Conservation (phyloP, 2,888 invertebrate genomes). For the Therioaphis trifolii region DNA sequence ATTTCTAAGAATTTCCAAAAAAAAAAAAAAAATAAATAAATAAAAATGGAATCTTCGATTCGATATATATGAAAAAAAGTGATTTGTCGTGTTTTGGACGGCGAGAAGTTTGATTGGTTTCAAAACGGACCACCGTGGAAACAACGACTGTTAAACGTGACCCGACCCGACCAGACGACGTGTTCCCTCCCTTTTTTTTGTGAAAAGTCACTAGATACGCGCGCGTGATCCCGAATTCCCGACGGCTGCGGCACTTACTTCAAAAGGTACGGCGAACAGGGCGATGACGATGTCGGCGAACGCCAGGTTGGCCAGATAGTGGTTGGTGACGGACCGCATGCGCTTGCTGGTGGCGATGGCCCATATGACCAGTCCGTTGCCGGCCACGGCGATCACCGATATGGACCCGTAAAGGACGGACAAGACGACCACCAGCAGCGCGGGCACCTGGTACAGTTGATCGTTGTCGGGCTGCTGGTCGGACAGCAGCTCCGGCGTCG, state of each 20-base stretch:
- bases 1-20: no score
- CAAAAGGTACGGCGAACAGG: slow-evolving; percentile 86
- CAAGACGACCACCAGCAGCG: slow-evolving; percentile 78
- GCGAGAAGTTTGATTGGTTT: no score
- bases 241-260: slow-evolving; percentile 71
- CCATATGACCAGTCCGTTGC: slow-evolving; percentile 87
- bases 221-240: no score
- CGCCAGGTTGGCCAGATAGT: slow-evolving; percentile 87
- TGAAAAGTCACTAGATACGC: no score
- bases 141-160: no score
- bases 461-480: slow-evolving; percentile 69
- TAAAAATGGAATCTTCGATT: no score
- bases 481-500: not conserved
- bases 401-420: slow-evolving; percentile 85
- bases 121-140: no score
- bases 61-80: no score
- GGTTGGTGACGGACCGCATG: slow-evolving; percentile 87
- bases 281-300: slow-evolving; percentile 88
- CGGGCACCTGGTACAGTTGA: slow-evolving; percentile 81
- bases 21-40: no score
- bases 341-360: slow-evolving; percentile 81
- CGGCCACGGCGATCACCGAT: slow-evolving; percentile 82
- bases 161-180: no score
- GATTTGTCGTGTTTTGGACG: no score
- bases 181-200: no score